These are phyloP conservation scores for Euproctis similis DNA, from an alignment of 2,888 invertebrate genomes.

Conservation along the genomic window DNA sequence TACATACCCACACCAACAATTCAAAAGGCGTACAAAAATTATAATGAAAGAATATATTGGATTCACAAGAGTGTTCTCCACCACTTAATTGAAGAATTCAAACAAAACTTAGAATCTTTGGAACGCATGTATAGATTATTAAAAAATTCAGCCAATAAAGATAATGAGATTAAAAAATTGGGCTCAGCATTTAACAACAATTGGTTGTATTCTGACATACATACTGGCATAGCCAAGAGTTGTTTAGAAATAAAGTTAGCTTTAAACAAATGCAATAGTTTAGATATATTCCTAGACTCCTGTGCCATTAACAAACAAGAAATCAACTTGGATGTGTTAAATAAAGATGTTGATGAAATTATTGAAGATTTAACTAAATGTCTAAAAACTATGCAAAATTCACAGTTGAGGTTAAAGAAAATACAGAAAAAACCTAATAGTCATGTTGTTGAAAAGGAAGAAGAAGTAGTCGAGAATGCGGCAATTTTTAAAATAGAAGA, in stretches of 20 bases:
- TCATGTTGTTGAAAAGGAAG: constrained; percentile 16
- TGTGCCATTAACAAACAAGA: constrained; percentile 56
- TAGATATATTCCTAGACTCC: constrained; percentile 62
- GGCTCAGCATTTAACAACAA: constrained; percentile 42
- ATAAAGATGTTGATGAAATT: constrained; percentile 55
- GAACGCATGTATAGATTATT: constrained; percentile 60
- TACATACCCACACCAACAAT: constrained; percentile 33
- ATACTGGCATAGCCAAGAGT: constrained; percentile 50
- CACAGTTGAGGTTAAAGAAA: constrained; percentile 56
- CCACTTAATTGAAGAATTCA: constrained; percentile 40
- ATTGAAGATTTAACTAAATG: constrained; percentile 53
- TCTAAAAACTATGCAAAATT: constrained; percentile 45
- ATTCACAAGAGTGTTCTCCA: constrained; percentile 46
- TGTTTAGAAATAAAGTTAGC: constrained; percentile 57
- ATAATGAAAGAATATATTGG: constrained; percentile 65
- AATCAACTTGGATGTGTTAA: constrained; percentile 45
- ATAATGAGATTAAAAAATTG: constrained; percentile 36
- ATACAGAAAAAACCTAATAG: constrained; percentile 41
- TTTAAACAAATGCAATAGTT: constrained; percentile 47
- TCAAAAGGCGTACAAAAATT: constrained; percentile 46
- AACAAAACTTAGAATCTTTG: constrained; percentile 42
- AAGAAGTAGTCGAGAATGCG: constrained; percentile 29
- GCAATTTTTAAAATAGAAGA: constrained; percentile 51
- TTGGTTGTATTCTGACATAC: constrained; percentile 65
- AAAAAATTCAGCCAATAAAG: constrained; percentile 50